Evolutionary conservation across 2,797 vertebrate genomes (phyloP), one percentile per base, ranked within the genome.

Genomic region (Pelobates cultripes): DNA sequence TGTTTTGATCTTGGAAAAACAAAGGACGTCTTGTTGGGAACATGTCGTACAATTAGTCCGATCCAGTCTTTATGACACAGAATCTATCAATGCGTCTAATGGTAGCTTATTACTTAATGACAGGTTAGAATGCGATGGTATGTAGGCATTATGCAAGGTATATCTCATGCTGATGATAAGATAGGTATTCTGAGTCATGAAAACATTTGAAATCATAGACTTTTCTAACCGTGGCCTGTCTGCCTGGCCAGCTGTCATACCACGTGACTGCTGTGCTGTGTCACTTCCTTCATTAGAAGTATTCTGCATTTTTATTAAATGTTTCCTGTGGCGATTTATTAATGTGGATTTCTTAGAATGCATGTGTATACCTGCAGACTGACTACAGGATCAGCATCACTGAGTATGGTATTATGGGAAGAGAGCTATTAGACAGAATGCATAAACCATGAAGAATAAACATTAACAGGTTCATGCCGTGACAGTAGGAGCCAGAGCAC

Each of bases 11-110:
- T 44, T 5, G 40, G 40, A 43, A 9, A 28, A 28, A 81, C 73
- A 81, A 81, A 51, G 73, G 55, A 41, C 67, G 7, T 4, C 47
- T 67, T 81, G 79, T 81, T 14, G 6, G 55, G 43, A 44, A 9
- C 55, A 12, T 15, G 63, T 9, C 15, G 45, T 40, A 8, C 14
- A 13, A 75, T 81, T 70, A 76, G 73, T 10, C 67, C 5, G 12
- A 15, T 12, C 41, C 70, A 9, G 3, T 15, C 41, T 45, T 44
- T 45, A 40, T 43, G 14, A 51, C 79, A 8, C 13, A 66, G 8
- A 57, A 41, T 44, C 68, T 17, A 70, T 15, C 64, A 5, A 4
- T 15, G 79, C 57, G 7, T 2, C 42, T 80, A 5, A 57, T 57
- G 66, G 7, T 7, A 8, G 42, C 41, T 80, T 68, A 79, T 72